phyloP scores from a whole-genome alignment of 2,888 invertebrate genomes.

The Pseudococcus viburni region DNA sequence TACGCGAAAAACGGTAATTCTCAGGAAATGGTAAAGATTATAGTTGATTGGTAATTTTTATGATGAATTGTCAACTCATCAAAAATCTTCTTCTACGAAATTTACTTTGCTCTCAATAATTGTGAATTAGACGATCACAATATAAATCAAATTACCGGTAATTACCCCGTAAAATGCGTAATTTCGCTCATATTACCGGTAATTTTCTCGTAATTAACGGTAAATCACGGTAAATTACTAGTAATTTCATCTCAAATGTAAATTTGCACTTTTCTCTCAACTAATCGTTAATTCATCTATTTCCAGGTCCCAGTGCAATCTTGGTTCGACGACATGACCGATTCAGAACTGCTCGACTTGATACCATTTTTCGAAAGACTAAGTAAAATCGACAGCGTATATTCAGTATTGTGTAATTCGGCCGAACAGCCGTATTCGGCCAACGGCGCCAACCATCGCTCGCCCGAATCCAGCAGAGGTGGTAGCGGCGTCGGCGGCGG shows the following conservation, averaged over 20 bases:
- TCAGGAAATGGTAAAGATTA: too few species aligned
- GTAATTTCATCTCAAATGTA: too few species aligned
- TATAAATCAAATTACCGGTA: not conserved
- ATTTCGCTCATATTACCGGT: not conserved
- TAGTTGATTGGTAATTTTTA: too few species aligned
- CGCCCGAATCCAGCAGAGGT: conserved; percentile 49
- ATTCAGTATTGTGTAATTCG: conserved; percentile 92
- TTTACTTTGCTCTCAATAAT: too few species aligned
- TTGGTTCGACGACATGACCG: conserved; percentile 99
- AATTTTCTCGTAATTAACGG: not conserved
- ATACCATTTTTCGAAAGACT: conserved; percentile 98
- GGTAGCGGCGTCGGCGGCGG: not conserved
- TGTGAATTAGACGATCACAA: too few species aligned
- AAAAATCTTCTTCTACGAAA: too few species aligned
- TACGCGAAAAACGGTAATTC: too few species aligned
- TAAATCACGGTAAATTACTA: too few species aligned
- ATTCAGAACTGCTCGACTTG: conserved; percentile 95
- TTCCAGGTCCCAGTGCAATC: conserved; percentile 96
- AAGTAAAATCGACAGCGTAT: conserved; percentile 96
- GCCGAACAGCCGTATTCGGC: conserved; percentile 72
- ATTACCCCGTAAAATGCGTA: not conserved
- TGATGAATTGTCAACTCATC: too few species aligned
- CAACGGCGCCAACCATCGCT: conserved; percentile 20
- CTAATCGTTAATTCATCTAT: not conserved
- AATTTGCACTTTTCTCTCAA: not conserved